phyloP scores from a whole-genome alignment of 2,888 invertebrate species.

The Mycalesis mineus region DNA sequence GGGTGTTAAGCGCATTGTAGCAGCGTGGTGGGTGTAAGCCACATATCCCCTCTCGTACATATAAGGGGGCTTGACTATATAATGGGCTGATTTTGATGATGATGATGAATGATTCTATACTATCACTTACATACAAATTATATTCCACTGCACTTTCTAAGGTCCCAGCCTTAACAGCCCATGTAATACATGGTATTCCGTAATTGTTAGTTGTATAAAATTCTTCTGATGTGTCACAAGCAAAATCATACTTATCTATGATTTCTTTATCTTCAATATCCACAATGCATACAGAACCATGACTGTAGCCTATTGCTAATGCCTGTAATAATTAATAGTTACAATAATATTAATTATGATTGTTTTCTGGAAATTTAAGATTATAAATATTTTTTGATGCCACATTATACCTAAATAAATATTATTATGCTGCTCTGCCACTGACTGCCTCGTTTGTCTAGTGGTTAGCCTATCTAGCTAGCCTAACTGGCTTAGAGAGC shows the following conservation, averaged over 20 bases:
- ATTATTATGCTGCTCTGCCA: no score
- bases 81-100: no score
- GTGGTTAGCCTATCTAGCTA: no score
- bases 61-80: no score
- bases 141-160: constrained; percentile 64
- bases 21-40: no score
- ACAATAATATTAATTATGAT: constrained; percentile 27
- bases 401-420: no score
- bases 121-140: constrained; percentile 60
- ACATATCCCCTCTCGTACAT: no score
- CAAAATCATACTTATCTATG: constrained; percentile 80
- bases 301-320: constrained; percentile 83
- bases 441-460: no score
- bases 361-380: no score
- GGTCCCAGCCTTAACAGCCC: constrained; percentile 78
- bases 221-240: constrained; percentile 59
- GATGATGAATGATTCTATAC: neutral
- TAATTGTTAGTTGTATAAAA: constrained; percentile 70
- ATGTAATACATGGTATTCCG: constrained; percentile 85
- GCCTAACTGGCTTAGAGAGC: no score
- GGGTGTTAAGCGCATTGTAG: no score
- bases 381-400: no score
- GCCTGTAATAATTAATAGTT: constrained; percentile 64
- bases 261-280: constrained; percentile 92
- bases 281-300: constrained; percentile 84